Evolutionary conservation across 2,113 vertebrate species (phyloP).

Genomic region (Gallinago undulata): DNA sequence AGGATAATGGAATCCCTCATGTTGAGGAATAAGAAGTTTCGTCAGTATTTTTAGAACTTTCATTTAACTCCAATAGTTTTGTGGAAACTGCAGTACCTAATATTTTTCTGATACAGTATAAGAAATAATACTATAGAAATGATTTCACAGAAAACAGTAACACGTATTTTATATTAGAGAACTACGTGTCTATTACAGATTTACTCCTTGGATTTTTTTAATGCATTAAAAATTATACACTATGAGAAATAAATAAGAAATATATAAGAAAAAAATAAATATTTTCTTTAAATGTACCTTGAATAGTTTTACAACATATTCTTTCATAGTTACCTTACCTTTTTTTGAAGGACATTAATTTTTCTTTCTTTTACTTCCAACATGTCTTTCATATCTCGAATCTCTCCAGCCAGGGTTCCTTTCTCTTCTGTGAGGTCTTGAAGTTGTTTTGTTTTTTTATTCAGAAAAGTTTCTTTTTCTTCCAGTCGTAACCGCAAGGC

Average conservation of each 20-base stretch:
- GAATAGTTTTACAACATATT: background rate
- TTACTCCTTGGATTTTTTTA: background rate
- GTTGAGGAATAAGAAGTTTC: background rate
- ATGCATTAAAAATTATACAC: background rate
- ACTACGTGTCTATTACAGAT: background rate
- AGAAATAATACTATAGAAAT: background rate
- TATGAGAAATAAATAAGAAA: background rate
- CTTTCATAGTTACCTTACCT: constrained; percentile 74
- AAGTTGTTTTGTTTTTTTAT: constrained; percentile 98
- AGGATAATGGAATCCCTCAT: background rate
- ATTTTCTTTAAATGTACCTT: background rate
- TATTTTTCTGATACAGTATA: background rate
- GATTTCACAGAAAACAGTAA: background rate
- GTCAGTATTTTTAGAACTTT: background rate
- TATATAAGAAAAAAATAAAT: background rate
- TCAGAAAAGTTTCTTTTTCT: constrained; percentile 97
- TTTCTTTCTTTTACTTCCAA: constrained; percentile 98
- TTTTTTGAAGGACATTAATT: constrained; percentile 98
- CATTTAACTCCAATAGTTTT: background rate
- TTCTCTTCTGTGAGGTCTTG: constrained; percentile 99
- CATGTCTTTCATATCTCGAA: constrained; percentile 99
- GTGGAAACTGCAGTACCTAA: background rate
- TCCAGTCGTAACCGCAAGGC: constrained; percentile 93
- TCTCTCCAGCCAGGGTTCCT: constrained; percentile 94
- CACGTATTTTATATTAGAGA: background rate